phyloP scores from a whole-genome alignment of 92 coral and sea anemone species.

The Phenganax subtilis region DNA sequence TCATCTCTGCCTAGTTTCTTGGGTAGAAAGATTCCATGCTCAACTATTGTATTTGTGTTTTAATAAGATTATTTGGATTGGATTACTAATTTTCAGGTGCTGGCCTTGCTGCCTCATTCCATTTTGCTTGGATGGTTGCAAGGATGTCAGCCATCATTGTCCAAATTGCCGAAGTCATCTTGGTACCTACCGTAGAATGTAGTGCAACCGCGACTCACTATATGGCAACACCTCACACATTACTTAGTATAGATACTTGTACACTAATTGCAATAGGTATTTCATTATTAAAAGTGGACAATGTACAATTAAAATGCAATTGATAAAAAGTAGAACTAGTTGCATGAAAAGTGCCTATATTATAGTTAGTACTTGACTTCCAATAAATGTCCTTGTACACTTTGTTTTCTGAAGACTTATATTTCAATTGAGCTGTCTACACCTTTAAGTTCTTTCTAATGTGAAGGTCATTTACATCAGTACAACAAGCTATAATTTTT shows the following conservation, averaged over 20 bases:
- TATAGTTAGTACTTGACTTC: background rate
- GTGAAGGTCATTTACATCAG: background rate
- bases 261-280: background rate
- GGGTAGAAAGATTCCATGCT: background rate
- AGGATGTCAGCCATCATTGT: conserved; percentile 51
- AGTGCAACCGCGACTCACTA: background rate
- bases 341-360: background rate
- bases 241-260: background rate
- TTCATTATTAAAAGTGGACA: background rate
- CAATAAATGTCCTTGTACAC: too few species aligned
- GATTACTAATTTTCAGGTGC: conserved; percentile 9
- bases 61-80: background rate
- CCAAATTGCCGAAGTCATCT: conserved; percentile 49
- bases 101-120: conserved; percentile 59
- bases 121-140: conserved; percentile 47
- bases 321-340: background rate
- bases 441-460: background rate
- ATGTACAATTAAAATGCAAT: background rate
- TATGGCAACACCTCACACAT: background rate
- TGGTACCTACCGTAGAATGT: conserved; percentile 50
- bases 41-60: background rate
- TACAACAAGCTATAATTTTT: background rate
- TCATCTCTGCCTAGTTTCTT: background rate
- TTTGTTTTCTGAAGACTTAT: background rate
- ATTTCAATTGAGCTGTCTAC: background rate